Evolutionary conservation across 2,113 vertebrate species (phyloP).

Genomic region (Etheostoma cragini): DNA sequence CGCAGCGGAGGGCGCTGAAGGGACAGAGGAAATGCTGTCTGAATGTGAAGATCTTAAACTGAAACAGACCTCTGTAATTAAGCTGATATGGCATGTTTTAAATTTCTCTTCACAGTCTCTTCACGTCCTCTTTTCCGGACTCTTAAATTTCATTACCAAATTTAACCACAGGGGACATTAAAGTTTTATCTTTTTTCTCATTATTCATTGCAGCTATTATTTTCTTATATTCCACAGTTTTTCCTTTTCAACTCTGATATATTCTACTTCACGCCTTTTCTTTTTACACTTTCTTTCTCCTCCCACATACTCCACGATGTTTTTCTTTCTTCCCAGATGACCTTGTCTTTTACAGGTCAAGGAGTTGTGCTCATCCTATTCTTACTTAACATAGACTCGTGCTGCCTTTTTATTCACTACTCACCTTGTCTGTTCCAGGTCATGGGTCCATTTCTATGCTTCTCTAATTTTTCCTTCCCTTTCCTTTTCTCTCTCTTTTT

Average conservation of each 20-base stretch:
- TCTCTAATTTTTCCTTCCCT: background rate
- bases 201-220: slow-evolving; percentile 38
- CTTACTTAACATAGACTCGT: slow-evolving; percentile 4
- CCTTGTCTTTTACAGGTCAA: slow-evolving; percentile 9
- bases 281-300: background rate
- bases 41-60: slow-evolving; percentile 7
- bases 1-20: slow-evolving; percentile 31
- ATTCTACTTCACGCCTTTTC: background rate
- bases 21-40: slow-evolving; percentile 35
- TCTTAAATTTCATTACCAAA: slow-evolving; percentile 32
- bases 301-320: background rate
- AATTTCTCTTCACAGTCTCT: slow-evolving; percentile 20
- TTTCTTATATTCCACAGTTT: background rate
- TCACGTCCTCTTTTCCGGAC: slow-evolving; percentile 19
- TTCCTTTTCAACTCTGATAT: background rate
- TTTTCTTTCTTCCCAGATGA: background rate
- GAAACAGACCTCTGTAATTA: slow-evolving; percentile 26
- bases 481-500: background rate
- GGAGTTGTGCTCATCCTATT: background rate
- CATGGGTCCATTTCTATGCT: background rate
- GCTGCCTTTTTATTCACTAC: background rate
- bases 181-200: slow-evolving; percentile 56
- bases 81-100: slow-evolving; percentile 26
- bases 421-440: slow-evolving; percentile 20
- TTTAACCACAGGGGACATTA: slow-evolving; percentile 47